Conservation (phyloP, 2,888 invertebrate species). For the Dyspetes luteomarginatus region DNA sequence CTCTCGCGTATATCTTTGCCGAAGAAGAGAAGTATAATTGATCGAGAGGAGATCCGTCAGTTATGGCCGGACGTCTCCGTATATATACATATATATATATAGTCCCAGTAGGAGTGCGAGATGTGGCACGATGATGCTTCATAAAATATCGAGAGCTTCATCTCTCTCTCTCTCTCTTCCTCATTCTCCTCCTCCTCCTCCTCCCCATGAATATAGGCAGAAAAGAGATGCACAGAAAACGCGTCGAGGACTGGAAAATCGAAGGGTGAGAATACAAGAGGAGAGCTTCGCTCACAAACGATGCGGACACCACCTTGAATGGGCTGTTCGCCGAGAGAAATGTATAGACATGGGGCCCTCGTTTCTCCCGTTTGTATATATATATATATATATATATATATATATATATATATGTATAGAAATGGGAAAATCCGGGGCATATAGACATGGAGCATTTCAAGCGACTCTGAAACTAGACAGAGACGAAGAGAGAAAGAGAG, state of each 20-base stretch:
- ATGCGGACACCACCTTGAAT: slow-evolving; percentile 64
- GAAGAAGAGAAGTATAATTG: slow-evolving; percentile 65
- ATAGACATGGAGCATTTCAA: slow-evolving; percentile 32
- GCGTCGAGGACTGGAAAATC: slow-evolving; percentile 51
- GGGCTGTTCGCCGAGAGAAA: slow-evolving; percentile 27
- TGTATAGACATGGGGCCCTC: not conserved
- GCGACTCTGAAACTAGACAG: slow-evolving; percentile 56
- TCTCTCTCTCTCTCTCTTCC: slow-evolving; percentile 31
- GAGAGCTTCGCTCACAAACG: slow-evolving; percentile 52
- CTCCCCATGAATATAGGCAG: slow-evolving; percentile 18
- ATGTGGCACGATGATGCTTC: slow-evolving; percentile 53
- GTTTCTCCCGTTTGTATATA: too few species aligned
- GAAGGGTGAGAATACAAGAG: slow-evolving; percentile 54
- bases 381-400: not conserved
- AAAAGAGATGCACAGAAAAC: slow-evolving; percentile 43
- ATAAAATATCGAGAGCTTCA: slow-evolving; percentile 63
- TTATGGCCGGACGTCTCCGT: slow-evolving; percentile 53
- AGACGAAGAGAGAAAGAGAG: slow-evolving; percentile 42
- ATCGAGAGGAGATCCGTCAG: slow-evolving; percentile 67
- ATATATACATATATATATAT: slow-evolving; percentile 23
- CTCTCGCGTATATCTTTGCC: slow-evolving; percentile 37
- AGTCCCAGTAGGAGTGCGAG: slow-evolving; percentile 21
- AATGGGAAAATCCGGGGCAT: not conserved
- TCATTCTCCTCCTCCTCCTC: slow-evolving; percentile 13
- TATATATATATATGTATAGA: slow-evolving; percentile 4